A percentile compares a stretch with the other conserved stretches of the same genome.
Evolutionary conservation across 64 coral and sea anemone species (phyloP).

Genomic region (Dendronephthya gigantea): DNA sequence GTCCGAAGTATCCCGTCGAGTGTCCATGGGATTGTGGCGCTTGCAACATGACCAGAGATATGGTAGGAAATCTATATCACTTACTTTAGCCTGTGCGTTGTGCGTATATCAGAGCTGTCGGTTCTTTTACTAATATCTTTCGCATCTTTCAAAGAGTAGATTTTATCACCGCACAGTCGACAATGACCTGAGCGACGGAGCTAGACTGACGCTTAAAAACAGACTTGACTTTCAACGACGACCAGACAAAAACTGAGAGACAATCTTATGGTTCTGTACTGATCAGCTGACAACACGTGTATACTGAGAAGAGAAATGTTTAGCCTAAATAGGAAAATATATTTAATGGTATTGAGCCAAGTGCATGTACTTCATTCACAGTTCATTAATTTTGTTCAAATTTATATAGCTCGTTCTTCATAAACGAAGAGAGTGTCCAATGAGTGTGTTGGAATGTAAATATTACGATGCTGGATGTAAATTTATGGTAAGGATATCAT

Average conservation of each 20-base stretch:
- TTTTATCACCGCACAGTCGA: background rate
- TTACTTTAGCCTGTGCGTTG: background rate
- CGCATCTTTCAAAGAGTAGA: background rate
- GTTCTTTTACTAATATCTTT: background rate
- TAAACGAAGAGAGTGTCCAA: conserved; percentile 60
- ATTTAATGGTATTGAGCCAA: too few species aligned
- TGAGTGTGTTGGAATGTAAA: conserved; percentile 65
- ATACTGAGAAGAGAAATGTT: too few species aligned
- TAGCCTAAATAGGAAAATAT: too few species aligned
- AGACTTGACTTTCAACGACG: background rate
- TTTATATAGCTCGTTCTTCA: conserved; percentile 48
- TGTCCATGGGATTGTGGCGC: conserved; percentile 79
- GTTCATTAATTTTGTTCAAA: background rate
- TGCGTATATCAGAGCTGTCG: too few species aligned
- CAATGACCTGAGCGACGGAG: background rate
- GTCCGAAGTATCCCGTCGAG: conserved; percentile 70
- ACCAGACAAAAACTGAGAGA: background rate
- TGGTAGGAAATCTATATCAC: conserved; percentile 44
- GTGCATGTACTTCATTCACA: background rate
- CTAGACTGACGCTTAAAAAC: background rate
- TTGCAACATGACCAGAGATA: conserved; percentile 63
- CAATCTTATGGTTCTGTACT: too few species aligned
- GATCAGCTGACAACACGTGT: too few species aligned
- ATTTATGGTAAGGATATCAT: conserved; percentile 50
- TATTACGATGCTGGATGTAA: conserved; percentile 72